A percentile compares a stretch with the other conserved stretches of the same genome.
Evolutionary conservation across 2,797 vertebrate genomes (phyloP).

Genomic region (Rhynchonycteris naso): DNA sequence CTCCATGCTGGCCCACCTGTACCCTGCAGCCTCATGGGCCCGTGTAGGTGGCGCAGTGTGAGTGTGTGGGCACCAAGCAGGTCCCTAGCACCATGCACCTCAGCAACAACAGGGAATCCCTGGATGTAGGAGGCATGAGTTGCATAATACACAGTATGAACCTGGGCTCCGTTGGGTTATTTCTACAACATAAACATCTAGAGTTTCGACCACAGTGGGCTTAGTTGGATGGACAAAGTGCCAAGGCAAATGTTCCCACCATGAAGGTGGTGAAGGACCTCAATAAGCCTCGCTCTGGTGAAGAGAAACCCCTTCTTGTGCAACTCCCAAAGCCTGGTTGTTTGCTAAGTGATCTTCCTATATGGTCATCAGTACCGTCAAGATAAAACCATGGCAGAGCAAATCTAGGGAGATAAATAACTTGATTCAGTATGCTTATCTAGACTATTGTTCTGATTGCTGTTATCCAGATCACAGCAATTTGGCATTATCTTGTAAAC

Average conservation of each 20-base stretch:
- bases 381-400: background rate
- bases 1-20: background rate
- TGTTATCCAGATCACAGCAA: background rate
- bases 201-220: background rate
- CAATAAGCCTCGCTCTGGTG: background rate
- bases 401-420: background rate
- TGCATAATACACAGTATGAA: background rate
- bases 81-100: background rate
- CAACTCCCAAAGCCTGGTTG: background rate
- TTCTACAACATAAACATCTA: background rate
- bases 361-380: background rate
- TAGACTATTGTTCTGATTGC: background rate
- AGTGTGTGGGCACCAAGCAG: background rate
- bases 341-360: background rate
- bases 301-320: background rate
- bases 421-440: background rate
- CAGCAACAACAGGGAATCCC: background rate
- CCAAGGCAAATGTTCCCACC: background rate
- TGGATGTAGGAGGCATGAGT: background rate
- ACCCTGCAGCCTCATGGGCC: background rate
- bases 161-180: background rate
- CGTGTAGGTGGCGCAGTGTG: background rate
- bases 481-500: conserved; percentile 17
- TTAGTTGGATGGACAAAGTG: background rate
- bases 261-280: background rate